A percentile compares a stretch with the other conserved stretches of the same genome.
Evolutionary conservation across 2,113 vertebrate genomes (phyloP).

Genomic region (Tachysurus vachellii): DNA sequence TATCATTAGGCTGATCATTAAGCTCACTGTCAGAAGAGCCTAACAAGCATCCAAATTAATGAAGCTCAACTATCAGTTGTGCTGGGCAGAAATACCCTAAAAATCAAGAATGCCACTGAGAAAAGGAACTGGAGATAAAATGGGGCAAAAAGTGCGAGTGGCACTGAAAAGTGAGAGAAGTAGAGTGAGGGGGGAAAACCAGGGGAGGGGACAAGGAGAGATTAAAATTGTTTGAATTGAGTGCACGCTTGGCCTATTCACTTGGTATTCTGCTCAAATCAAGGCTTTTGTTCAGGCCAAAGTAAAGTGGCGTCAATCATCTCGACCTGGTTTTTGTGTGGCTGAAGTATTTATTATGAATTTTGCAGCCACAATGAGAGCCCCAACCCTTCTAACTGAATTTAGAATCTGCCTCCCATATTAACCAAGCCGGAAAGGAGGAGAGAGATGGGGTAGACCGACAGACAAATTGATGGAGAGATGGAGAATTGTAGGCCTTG

Average conservation of each 20-base stretch:
- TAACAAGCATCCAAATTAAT: constrained; percentile 71
- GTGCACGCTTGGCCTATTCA: constrained; percentile 77
- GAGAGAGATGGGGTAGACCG: constrained; percentile 44
- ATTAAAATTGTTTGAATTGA: constrained; percentile 83
- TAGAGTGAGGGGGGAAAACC: constrained; percentile 17
- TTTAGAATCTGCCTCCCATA: constrained; percentile 63
- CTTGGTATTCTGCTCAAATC: constrained; percentile 80
- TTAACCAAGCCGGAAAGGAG: constrained; percentile 63
- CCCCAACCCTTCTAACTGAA: constrained; percentile 52
- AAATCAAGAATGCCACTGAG: constrained; percentile 72
- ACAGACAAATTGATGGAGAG: constrained; percentile 2
- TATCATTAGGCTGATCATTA: constrained; percentile 69
- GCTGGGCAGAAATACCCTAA: constrained; percentile 75
- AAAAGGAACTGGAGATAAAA: constrained; percentile 68
- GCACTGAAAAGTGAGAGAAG: constrained; percentile 61
- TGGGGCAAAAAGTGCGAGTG: constrained; percentile 60
- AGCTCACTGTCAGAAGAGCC: constrained; percentile 69
- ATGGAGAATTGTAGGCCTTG: constrained; percentile 15
- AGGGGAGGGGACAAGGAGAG: constrained; percentile 66
- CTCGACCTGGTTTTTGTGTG: constrained; percentile 72
- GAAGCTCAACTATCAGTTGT: constrained; percentile 76
- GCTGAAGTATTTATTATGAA: constrained; percentile 81
- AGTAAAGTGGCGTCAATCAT: constrained; percentile 84
- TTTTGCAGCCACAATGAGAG: constrained; percentile 77
- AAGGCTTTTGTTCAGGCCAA: constrained; percentile 75